A percentile compares a stretch with the other conserved stretches of the same genome.
Evolutionary conservation across 2,113 vertebrate species (phyloP).

Genomic region (Regulus satrapa): DNA sequence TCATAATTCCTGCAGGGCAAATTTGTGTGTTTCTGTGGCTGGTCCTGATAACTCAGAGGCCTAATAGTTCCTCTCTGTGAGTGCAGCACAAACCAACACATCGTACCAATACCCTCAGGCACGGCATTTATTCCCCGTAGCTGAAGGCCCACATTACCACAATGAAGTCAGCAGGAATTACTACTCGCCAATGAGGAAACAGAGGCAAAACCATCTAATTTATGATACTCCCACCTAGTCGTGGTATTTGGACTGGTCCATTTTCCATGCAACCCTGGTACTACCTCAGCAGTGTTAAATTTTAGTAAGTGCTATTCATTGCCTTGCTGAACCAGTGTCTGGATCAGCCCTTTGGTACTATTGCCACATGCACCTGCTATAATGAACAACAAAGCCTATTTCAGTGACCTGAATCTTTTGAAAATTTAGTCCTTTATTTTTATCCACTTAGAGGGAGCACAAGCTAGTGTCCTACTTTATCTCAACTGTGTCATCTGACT

Average conservation of each 20-base stretch:
- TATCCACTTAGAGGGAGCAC: constrained; percentile 18
- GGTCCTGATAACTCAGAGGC: not conserved
- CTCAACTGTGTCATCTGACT: constrained; percentile 44
- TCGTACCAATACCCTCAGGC: not conserved
- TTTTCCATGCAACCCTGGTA: not conserved
- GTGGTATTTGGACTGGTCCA: not conserved
- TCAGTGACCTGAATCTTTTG: constrained; percentile 49
- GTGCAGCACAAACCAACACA: not conserved
- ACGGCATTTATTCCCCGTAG: not conserved
- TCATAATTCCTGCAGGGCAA: not conserved
- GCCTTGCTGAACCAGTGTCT: not conserved
- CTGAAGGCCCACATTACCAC: not conserved
- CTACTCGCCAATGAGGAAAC: not conserved
- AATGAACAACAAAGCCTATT: constrained; percentile 44
- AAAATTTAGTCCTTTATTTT: constrained; percentile 65
- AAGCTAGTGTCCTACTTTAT: constrained; percentile 55
- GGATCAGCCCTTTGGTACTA: not conserved
- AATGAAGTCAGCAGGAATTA: not conserved
- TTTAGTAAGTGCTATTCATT: not conserved
- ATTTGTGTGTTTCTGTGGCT: not conserved
- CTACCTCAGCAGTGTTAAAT: not conserved
- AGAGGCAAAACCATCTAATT: not conserved
- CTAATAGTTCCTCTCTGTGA: not conserved
- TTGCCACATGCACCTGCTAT: constrained; percentile 24
- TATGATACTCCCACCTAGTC: not conserved